phyloP scores from a whole-genome alignment of 2,797 vertebrate genomes.

The Lagorchestes hirsutus region DNA sequence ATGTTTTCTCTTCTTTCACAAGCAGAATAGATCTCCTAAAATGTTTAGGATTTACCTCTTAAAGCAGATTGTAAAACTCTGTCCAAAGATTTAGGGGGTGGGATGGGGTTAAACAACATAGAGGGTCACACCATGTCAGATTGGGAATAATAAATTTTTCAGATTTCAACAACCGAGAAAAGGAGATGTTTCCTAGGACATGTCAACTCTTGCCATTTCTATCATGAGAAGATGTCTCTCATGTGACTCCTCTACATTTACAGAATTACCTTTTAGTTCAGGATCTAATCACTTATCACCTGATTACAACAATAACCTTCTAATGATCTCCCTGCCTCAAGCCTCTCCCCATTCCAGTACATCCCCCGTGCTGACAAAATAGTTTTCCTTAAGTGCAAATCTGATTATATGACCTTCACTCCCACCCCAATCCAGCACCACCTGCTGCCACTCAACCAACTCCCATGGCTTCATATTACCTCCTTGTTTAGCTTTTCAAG shows the following conservation, averaged over 20 bases:
- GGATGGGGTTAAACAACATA: not conserved
- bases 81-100: not conserved
- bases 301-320: not conserved
- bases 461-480: not conserved
- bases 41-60: not conserved
- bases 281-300: not conserved
- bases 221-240: not conserved
- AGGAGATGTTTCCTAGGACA: not conserved
- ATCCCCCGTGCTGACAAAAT: not conserved
- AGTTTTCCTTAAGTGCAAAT: not conserved
- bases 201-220: not conserved
- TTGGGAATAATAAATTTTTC: not conserved
- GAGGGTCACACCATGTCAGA: not conserved
- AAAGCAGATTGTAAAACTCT: not conserved
- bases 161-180: not conserved
- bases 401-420: not conserved
- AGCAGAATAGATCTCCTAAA: not conserved
- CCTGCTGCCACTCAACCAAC: not conserved
- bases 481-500: not conserved
- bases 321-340: not conserved
- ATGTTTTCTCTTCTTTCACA: not conserved
- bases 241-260: not conserved
- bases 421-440: not conserved
- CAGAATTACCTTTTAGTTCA: not conserved
- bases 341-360: not conserved